Base-by-base conservation (phyloP, 1,140 invertebrate genomes). In the Monochamus saltuarius region DNA sequence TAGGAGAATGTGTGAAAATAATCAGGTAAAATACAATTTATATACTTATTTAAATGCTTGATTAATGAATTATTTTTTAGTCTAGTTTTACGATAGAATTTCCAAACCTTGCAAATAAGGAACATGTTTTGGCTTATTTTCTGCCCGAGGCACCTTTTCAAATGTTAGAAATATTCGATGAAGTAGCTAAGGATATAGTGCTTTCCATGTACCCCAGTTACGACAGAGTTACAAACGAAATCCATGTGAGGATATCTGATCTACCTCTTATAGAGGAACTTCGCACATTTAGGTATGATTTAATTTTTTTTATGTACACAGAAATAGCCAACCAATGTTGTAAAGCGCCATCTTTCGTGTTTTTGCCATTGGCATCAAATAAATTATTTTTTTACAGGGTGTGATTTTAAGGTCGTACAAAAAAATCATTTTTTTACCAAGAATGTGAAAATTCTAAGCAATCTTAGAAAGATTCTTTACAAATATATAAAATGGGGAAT, bases 181-280 rank as follows among this genome's bases (percentile, higher is more conserved):
- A 95, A 78, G 94, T 96, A 16, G 94, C 93, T 6, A 97, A 95
- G 76, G 93, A 97, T 58, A 86, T 99, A 56, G 96, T 99, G 0
- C 77, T 97, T 11, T 89, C 87, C 34, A 97, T 98, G 78, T 99
- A 95, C 74, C 96, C 97, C 0, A 94, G 93, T 71, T 99, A 99
- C 75, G 91, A 95, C 64, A 82, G 95, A 68, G 97, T 99, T 4
- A 91, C 93, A 0, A 86, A 84, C 61, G 94, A 97, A 77, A 94
- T 97, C 69, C 92, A 95, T 74, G 94, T 99, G 0, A 81, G 98
- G 52, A 96, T 99, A 68, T 90, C 93, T 0, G 94, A 98, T 72
- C 79, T 99, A 13, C 97, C 97, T 0, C 78, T 99, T 1, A 91
- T 97, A 68, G 98, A 99, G 81, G 96, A 99, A 68, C 80, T 99